Evolutionary conservation across 2,888 invertebrate genomes (phyloP), one percentile per base, ranked within the genome.

Genomic region (Sarcophaga variegata): DNA sequence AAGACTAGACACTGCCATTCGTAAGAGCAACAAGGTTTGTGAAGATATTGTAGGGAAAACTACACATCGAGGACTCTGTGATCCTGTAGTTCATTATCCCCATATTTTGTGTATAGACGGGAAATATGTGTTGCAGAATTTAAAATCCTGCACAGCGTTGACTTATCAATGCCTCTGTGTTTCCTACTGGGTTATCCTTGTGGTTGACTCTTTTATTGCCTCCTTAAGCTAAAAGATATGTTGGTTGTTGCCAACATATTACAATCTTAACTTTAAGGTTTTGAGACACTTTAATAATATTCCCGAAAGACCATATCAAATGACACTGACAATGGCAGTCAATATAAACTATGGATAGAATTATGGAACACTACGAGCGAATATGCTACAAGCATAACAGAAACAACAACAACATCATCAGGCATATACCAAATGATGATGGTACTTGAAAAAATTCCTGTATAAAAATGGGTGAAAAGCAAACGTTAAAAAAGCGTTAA

Each of bases 301-400:
- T 86, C 86, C 83, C 86, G 83, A 83, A 81, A 77, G 86, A 86
- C 86, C 81, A 86, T 86, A 86, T 86, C 83, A 81, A 86, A 81
- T 83, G 86, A 83, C 80, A 83, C 86, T 86, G 86, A 74, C 86
- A 83, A 37, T 37, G 37, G 10, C 10, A 37, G 37, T 8, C 10
- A 37, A 86, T 72, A 83, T 54, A 76, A 85, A 79, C 85, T 80
- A 10, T 10, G 78, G 83, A 83, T 76, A 62, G 80, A 86, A 80
- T 86, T 86, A 80, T 80, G 80, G 10, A 83, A 86, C 76, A 86
- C 72, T 83, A 86, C 67, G 47, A 71, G 70, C 67, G 17, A 70
- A 60, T 54, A 62, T 54, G 10, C 37, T 10, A 37, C 8, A 8
- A 37, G 59, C 72, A 78, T 77, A n/a, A 67, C 5, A 59, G 60